These are phyloP conservation scores for Yponomeuta plumbellus DNA, from an alignment of 2,888 invertebrate genomes.

Conservation along the genomic window DNA sequence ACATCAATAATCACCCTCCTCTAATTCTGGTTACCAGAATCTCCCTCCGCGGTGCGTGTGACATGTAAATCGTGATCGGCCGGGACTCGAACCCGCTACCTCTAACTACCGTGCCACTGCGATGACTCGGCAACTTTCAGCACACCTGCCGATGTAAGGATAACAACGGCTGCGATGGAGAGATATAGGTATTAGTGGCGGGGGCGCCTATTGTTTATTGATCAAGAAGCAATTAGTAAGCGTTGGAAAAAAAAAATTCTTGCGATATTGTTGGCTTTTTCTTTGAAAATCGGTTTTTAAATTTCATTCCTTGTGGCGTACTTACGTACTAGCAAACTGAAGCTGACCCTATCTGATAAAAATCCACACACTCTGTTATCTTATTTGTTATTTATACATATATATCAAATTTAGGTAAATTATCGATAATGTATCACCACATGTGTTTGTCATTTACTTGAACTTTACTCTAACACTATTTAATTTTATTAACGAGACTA, in stretches of 20 bases:
- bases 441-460: too few species aligned
- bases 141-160: constrained; percentile 56
- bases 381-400: too few species aligned
- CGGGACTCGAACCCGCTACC: constrained; percentile 66
- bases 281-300: too few species aligned
- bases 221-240: neutral
- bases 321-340: too few species aligned
- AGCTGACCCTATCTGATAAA: too few species aligned
- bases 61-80: constrained; percentile 74
- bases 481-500: neutral
- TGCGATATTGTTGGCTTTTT: too few species aligned
- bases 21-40: constrained; percentile 5
- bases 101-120: constrained; percentile 62
- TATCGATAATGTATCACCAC: too few species aligned
- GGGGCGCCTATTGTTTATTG: neutral
- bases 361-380: too few species aligned
- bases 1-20: neutral
- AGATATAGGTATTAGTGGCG: neutral
- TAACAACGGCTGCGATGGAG: neutral
- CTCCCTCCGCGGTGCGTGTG: constrained; percentile 53
- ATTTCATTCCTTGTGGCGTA: too few species aligned
- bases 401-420: too few species aligned
- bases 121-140: constrained; percentile 63
- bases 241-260: too few species aligned
- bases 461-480: too few species aligned